Evolutionary conservation across 2,888 invertebrate genomes (phyloP), one percentile per base, ranked within the genome.

Genomic region (Himalopsyche tibetana): DNA sequence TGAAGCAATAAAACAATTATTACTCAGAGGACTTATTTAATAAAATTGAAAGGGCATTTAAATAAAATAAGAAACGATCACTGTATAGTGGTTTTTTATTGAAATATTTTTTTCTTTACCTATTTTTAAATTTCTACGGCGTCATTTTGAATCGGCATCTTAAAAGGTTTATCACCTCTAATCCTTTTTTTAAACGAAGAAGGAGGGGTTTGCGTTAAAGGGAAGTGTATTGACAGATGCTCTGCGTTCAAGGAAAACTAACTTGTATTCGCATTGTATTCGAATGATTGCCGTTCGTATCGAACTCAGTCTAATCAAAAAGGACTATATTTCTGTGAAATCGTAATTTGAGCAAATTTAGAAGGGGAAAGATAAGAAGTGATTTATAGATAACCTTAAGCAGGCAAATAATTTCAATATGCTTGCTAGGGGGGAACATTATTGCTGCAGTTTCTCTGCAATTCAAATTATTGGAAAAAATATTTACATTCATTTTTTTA

Each of bases 341-440:
- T 19, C 28, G 28, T 63, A 63, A 63, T 63, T 63, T 63, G 63
- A 63, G 63, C 63, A 63, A 63, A 63, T 63, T 63, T 63, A 63
- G 63, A 82, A 51, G 82, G 82, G 82, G 80, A 55, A 17, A 82
- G 82, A 82, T 82, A 82, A 82, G 82, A 51, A 8, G 51, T 82
- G 82, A 82, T 51, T 82, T 82, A 36, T 82, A 82, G 45, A 80
- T 80, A 80, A 82, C 63, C 63, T 63, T 63, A 63, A 63, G 28
- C 19, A 63, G 63, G 19, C 63, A 28, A 63, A 51, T 15, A 51
- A 63, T 56, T 63, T 63, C 63, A 63, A 19, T 63, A 51, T 51
- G 8, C 51, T 51, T 51, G 42, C 42, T 83, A 45, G 36, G 83
- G 45, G 81, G 81, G 81, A 28, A 51, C 15, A 12, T 51, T n/a